phyloP scores from a whole-genome alignment of 2,113 vertebrate genomes.

The Chaetodon auriga region DNA sequence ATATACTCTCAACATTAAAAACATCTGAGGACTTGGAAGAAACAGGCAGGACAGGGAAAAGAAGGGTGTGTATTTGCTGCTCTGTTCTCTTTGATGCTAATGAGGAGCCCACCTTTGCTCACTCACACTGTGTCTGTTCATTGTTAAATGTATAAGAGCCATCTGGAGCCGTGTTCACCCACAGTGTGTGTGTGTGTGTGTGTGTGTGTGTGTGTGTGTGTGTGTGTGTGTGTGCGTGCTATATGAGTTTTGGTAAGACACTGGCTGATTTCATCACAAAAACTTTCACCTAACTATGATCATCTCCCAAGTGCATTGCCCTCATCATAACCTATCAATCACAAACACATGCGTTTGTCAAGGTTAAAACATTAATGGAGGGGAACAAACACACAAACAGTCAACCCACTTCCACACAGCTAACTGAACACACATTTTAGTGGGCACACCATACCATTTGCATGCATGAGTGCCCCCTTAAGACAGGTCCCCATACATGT shows the following conservation, averaged over 20 bases:
- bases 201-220: neutral
- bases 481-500: constrained; percentile 15
- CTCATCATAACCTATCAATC: constrained; percentile 12
- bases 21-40: constrained; percentile 52
- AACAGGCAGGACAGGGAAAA: constrained; percentile 1
- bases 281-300: neutral
- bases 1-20: constrained; percentile 53
- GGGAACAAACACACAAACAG: neutral
- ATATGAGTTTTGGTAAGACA: neutral
- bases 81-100: constrained; percentile 62
- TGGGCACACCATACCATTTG: constrained; percentile 10
- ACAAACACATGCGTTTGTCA: constrained; percentile 1
- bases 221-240: no score
- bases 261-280: constrained; percentile 26
- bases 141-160: constrained; percentile 42
- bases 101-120: constrained; percentile 57
- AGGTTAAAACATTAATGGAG: neutral
- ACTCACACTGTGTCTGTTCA: constrained; percentile 32
- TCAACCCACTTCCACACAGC: neutral
- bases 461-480: constrained; percentile 25
- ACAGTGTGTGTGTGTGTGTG: neutral
- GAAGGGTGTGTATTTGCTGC: constrained; percentile 7
- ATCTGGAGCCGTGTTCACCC: constrained; percentile 3
- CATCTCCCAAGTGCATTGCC: constrained; percentile 18
- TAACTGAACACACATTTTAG: constrained; percentile 7